Conservation (phyloP, 2,888 invertebrate genomes). For the Tethea ocularis region DNA sequence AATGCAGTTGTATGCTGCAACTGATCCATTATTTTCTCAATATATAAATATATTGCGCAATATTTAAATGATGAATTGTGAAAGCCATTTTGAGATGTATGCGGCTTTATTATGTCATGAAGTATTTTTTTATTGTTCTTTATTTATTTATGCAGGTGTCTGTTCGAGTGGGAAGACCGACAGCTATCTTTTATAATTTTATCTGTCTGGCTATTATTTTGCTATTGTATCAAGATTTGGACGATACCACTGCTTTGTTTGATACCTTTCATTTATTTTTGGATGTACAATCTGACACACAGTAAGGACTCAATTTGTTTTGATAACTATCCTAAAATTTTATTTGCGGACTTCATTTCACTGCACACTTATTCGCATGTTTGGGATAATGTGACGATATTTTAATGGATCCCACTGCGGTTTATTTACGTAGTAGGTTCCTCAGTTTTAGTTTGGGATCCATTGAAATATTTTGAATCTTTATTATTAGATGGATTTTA, state of each 20-base stretch:
- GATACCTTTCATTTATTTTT: constrained; percentile 54
- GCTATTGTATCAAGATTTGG: constrained; percentile 63
- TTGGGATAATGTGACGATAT: too few species aligned
- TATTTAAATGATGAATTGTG: neutral
- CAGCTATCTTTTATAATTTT: constrained; percentile 54
- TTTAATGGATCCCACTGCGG: too few species aligned
- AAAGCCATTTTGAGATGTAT: constrained; percentile 11
- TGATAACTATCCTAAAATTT: neutral
- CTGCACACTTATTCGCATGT: too few species aligned
- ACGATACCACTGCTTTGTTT: constrained; percentile 56
- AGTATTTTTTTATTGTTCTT: constrained; percentile 12
- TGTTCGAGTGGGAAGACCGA: constrained; percentile 72
- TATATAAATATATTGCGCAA: too few species aligned
- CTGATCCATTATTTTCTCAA: too few species aligned
- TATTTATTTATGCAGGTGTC: constrained; percentile 42
- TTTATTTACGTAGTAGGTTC: too few species aligned
- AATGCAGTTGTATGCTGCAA: neutral
- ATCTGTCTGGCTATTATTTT: constrained; percentile 61
- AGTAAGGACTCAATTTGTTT: constrained; percentile 37
- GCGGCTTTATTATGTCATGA: too few species aligned
- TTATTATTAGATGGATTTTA: too few species aligned
- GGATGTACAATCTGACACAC: constrained; percentile 47
- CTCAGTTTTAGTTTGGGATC: too few species aligned
- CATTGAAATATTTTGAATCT: too few species aligned
- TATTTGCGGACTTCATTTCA: too few species aligned